Evolutionary conservation across 2,113 vertebrate species (phyloP).

Genomic region (Propithecus coquereli): DNA sequence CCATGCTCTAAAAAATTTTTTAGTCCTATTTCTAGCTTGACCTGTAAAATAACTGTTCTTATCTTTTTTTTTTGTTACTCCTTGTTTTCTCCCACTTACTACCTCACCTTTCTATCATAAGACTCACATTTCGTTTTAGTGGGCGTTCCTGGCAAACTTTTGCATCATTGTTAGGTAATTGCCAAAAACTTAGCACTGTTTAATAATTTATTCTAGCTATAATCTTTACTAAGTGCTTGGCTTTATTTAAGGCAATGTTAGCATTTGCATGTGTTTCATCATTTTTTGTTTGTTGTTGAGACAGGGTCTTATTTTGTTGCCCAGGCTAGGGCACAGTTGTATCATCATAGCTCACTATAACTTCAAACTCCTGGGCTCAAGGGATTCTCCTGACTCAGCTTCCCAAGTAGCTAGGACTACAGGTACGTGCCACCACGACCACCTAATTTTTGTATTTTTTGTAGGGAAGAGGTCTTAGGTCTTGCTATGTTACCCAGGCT

Average conservation of each 20-base stretch:
- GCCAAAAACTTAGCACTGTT: not conserved
- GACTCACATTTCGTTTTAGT: not conserved
- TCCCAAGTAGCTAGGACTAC: no score
- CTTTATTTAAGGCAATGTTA: conserved; percentile 18
- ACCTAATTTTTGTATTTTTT: no score
- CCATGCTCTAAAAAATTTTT: not conserved
- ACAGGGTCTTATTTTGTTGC: no score
- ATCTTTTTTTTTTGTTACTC: not conserved
- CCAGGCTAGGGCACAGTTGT: no score
- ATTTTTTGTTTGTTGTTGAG: not conserved
- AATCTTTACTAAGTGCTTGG: conserved; percentile 7
- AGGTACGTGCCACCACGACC: no score
- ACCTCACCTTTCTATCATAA: not conserved
- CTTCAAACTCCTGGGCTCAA: no score
- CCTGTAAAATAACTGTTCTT: not conserved
- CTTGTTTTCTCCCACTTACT: not conserved
- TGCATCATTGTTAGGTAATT: not conserved
- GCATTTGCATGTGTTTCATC: not conserved
- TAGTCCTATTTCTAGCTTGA: not conserved
- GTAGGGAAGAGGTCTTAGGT: no score
- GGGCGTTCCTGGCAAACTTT: not conserved
- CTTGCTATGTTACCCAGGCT: no score
- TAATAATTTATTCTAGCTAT: conserved; percentile 27
- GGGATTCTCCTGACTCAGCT: no score
- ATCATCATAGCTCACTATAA: no score